Base-by-base conservation (phyloP, 2,113 vertebrate genomes). In the Syngnathus floridae region DNA sequence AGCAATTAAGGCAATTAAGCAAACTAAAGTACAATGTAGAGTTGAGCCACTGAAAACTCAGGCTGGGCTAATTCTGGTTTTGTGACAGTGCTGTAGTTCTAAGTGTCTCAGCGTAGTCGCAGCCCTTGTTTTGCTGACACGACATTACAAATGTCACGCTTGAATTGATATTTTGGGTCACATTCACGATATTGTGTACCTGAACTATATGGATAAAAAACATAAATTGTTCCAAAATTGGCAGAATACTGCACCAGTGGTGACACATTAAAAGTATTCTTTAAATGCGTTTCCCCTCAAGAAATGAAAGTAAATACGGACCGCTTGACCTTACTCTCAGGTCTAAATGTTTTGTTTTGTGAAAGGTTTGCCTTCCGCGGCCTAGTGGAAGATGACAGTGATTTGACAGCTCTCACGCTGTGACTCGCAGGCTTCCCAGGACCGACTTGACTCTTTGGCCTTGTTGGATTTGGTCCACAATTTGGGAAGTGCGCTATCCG, bases 391-490 rank as follows among this genome's bases (percentile, higher is more conserved):
- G 59, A 77, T 74, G 77, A 65, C 62, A 49, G 68, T 56, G 43
- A 74, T 66, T 70, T 64, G 69, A 71, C 62, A 67, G 70, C 43
- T 26, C 26, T 54, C 70, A 64, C 62, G 66, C 64, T 62, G 79
- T 36, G 72, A 43, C 59, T 41, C 6, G 37, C 84, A 88, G 88
- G 72, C 80, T 82, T 74, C 62, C 68, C 35, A 77, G 82, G 79
- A 80, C 69, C 54, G 61, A 64, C 69, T 79, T 70, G 81, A 80
- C 67, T 84, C 88, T 62, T 76, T 88, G 80, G 69, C 78, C 74
- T 31, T 31, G 26, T 31, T 31, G 26, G 26, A 31, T 31, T 31
- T 31, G 26, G 26, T 31, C 26, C 26, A 31, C 26, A 31, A 31
- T 31, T 31, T 31, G 26, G 26, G 26, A 31, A 31, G 26, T 3